Evolutionary conservation across 2,113 vertebrate species (phyloP).

Genomic region (Azemiops feae): DNA sequence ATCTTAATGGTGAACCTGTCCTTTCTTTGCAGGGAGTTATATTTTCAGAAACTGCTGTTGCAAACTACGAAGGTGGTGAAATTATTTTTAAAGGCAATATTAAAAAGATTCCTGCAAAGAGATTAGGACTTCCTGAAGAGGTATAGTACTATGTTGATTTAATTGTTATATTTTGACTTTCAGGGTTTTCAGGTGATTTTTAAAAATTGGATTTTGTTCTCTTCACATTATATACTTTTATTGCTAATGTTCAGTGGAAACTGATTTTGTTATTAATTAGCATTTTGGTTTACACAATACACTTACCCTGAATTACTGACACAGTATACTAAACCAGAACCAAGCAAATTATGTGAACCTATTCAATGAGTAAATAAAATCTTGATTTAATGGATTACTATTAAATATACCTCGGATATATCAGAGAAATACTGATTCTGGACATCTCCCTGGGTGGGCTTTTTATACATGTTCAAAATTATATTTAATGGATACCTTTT

Average conservation of each 20-base stretch:
- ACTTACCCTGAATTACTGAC: background rate
- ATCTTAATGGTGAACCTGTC: background rate
- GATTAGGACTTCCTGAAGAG: slow-evolving; percentile 86
- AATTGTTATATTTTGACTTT: background rate
- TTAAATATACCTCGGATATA: background rate
- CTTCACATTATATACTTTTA: background rate
- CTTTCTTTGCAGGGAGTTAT: slow-evolving; percentile 76
- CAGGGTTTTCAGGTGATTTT: background rate
- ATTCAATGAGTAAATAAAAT: background rate
- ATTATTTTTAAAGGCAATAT: slow-evolving; percentile 68
- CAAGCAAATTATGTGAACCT: background rate
- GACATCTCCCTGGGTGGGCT: background rate
- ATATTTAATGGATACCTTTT: background rate
- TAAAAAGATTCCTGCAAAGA: slow-evolving; percentile 79
- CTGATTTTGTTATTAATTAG: background rate
- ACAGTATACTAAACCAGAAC: background rate
- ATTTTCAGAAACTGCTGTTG: slow-evolving; percentile 85
- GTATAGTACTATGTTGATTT: slow-evolving; percentile 61
- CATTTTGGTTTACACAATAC: background rate
- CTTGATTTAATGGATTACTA: background rate
- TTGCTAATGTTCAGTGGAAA: background rate
- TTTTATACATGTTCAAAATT: background rate
- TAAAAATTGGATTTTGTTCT: background rate
- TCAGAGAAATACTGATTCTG: background rate
- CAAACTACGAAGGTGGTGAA: slow-evolving; percentile 81